phyloP scores from a whole-genome alignment of 2,113 vertebrate species.

The Sphyrna mokarran region DNA sequence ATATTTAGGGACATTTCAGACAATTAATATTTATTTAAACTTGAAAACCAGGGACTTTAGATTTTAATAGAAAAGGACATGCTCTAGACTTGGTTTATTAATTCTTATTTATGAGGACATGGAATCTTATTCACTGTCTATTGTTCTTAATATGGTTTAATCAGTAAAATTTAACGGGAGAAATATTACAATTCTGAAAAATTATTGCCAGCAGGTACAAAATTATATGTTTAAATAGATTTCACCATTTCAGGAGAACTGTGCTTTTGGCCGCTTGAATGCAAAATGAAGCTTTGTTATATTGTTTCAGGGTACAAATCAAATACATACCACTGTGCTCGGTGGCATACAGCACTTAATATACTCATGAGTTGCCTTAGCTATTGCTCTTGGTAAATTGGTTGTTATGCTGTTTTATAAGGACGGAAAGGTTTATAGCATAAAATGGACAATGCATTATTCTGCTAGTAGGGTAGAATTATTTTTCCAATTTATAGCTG shows the following conservation, averaged over 20 bases:
- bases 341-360: neutral
- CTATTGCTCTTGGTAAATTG: neutral
- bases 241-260: neutral
- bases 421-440: neutral
- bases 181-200: constrained; percentile 21
- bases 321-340: neutral
- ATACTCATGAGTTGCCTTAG: neutral
- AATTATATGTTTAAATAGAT: constrained; percentile 23
- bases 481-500: neutral
- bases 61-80: constrained; percentile 34
- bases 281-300: neutral
- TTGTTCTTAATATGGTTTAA: constrained; percentile 36
- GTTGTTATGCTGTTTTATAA: neutral
- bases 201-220: neutral
- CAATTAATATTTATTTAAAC: constrained; percentile 38
- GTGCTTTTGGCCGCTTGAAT: neutral
- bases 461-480: neutral
- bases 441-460: neutral
- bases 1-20: constrained; percentile 35
- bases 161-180: constrained; percentile 25
- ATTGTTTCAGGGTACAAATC: neutral
- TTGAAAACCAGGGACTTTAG: constrained; percentile 13
- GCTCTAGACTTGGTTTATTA: constrained; percentile 33
- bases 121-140: constrained; percentile 6
- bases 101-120: constrained; percentile 29